These are phyloP conservation scores for Drosophila kikkawai DNA, from an alignment of 1,140 invertebrate species.

Conservation along the genomic window DNA sequence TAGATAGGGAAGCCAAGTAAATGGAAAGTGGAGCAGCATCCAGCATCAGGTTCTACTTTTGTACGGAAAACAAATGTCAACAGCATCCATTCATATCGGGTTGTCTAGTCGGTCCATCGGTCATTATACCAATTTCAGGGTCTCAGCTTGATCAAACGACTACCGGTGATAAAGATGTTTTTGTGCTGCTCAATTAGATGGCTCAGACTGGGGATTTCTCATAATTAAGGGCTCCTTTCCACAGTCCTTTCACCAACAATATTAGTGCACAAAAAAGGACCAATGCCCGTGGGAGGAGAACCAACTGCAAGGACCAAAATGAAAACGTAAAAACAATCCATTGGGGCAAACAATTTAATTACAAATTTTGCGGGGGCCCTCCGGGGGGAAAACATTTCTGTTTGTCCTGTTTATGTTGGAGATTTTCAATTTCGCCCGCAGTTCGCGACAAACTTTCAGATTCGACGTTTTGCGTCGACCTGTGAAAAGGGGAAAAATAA, in stretches of 20 bases:
- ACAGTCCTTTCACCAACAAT: slow-evolving; percentile 13
- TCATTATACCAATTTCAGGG: slow-evolving; percentile 40
- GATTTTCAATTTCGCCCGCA: slow-evolving; percentile 49
- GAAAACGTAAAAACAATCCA: slow-evolving; percentile 52
- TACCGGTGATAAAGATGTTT: slow-evolving; percentile 9
- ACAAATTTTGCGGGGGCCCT: slow-evolving; percentile 47
- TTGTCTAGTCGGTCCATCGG: background rate
- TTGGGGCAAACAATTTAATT: slow-evolving; percentile 69
- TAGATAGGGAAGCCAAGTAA: slow-evolving; percentile 7
- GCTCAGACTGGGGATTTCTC: slow-evolving; percentile 5
- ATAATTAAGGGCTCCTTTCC: slow-evolving; percentile 8
- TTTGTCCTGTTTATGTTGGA: slow-evolving; percentile 41
- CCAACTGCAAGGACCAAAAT: slow-evolving; percentile 1
- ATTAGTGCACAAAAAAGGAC: slow-evolving; percentile 39
- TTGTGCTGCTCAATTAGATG: slow-evolving; percentile 46
- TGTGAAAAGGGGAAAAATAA: slow-evolving; percentile 26
- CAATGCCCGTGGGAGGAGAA: background rate
- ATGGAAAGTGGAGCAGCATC: background rate
- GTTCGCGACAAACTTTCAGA: slow-evolving; percentile 35
- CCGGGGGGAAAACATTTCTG: slow-evolving; percentile 29
- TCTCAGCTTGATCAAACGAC: slow-evolving; percentile 16
- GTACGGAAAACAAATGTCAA: slow-evolving; percentile 48
- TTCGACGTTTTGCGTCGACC: slow-evolving; percentile 32
- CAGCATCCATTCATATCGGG: slow-evolving; percentile 15
- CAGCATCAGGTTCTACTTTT: slow-evolving; percentile 14